Conservation (phyloP, 2,113 vertebrate species). For the Corvus moneduloides region DNA sequence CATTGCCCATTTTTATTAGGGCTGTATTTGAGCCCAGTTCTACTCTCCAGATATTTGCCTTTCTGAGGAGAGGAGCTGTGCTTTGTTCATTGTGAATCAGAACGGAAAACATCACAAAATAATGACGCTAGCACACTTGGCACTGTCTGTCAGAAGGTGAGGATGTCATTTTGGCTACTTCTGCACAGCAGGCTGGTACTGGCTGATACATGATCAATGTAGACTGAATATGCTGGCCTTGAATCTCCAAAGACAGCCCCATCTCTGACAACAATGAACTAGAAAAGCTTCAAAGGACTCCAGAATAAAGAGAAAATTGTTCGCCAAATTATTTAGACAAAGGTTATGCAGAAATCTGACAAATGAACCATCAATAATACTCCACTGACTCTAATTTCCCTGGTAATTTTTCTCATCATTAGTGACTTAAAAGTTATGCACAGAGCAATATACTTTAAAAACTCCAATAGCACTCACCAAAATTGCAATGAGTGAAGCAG, state of each 20-base stretch:
- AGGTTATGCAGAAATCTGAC: conserved; percentile 20
- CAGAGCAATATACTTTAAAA: conserved; percentile 5
- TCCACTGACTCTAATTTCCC: conserved; percentile 41
- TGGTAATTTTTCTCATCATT: conserved; percentile 51
- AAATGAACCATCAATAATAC: conserved; percentile 29
- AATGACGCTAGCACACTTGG: background rate
- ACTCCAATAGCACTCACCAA: background rate
- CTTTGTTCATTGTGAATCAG: background rate
- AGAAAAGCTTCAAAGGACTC: background rate
- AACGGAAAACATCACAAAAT: background rate
- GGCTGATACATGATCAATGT: background rate
- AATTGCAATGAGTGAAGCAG: background rate
- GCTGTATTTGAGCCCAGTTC: background rate
- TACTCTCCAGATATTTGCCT: background rate
- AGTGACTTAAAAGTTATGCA: conserved; percentile 20
- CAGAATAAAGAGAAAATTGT: conserved; percentile 20
- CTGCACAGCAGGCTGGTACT: background rate
- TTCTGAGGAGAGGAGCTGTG: background rate
- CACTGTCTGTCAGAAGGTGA: background rate
- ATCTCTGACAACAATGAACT: background rate
- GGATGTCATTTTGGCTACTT: background rate
- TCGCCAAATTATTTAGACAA: conserved; percentile 46
- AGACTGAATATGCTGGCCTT: background rate
- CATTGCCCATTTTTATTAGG: background rate
- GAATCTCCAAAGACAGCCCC: background rate